These are phyloP conservation scores for Psettodes erumei DNA, from an alignment of 2,113 vertebrate genomes.

Conservation along the genomic window DNA sequence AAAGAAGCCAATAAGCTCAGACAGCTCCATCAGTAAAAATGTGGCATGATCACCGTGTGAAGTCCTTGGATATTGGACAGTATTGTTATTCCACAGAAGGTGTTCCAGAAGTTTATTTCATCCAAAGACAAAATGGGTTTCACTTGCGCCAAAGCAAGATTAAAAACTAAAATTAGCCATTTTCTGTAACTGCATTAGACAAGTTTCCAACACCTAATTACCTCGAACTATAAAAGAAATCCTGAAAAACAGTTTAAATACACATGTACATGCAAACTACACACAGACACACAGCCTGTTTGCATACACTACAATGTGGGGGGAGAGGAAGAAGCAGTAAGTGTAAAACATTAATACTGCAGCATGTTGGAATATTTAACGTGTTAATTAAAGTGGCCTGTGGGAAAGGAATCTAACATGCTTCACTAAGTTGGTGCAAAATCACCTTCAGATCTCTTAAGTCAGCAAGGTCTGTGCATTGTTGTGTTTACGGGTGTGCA, in stretches of 20 bases:
- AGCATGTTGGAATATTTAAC: constrained; percentile 61
- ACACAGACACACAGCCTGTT: neutral
- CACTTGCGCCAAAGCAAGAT: constrained; percentile 34
- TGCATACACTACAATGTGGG: neutral
- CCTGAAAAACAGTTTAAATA: constrained; percentile 8
- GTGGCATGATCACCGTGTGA: constrained; percentile 45
- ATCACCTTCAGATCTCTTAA: constrained; percentile 46
- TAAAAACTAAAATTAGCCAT: constrained; percentile 16
- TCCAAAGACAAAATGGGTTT: constrained; percentile 20
- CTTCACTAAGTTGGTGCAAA: constrained; percentile 42
- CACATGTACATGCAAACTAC: neutral
- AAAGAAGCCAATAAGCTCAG: constrained; percentile 54
- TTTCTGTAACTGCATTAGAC: constrained; percentile 18
- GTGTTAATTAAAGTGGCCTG: constrained; percentile 67
- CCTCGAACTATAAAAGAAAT: constrained; percentile 15
- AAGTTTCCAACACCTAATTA: constrained; percentile 39
- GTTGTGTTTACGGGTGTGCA: neutral
- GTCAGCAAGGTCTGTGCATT: constrained; percentile 17
- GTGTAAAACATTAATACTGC: constrained; percentile 53
- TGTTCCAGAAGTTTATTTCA: constrained; percentile 47
- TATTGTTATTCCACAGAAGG: constrained; percentile 44
- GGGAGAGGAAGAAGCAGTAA: too few relatives aligned
- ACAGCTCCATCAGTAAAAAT: constrained; percentile 45
- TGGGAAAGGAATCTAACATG: constrained; percentile 33
- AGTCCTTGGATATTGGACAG: constrained; percentile 34